Conservation (phyloP, 2,888 invertebrate species). For the Hydrotaea cyrtoneurina region DNA sequence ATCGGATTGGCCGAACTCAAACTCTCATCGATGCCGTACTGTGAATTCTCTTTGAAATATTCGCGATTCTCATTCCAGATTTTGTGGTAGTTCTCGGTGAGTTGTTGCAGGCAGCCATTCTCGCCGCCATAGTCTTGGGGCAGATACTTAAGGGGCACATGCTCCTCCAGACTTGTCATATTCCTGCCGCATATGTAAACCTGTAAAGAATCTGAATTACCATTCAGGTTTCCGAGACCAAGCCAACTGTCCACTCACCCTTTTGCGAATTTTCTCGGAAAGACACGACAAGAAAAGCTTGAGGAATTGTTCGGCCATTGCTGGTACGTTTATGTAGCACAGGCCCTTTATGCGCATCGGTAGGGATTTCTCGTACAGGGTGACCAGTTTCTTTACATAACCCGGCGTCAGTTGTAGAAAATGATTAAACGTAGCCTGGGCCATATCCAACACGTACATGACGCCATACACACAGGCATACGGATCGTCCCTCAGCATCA, state of each 20-base stretch:
- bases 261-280: neutral
- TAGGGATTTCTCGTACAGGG: slow-evolving; percentile 4
- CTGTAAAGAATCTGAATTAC: slow-evolving; percentile 78
- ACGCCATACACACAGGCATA: neutral
- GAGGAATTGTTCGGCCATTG: neutral
- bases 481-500: neutral
- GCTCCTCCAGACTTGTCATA: slow-evolving; percentile 79
- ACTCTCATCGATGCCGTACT: slow-evolving; percentile 74
- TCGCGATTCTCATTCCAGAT: slow-evolving; percentile 71
- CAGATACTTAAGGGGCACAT: slow-evolving; percentile 83
- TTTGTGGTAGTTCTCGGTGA: slow-evolving; percentile 69
- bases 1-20: slow-evolving; percentile 73
- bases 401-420: neutral
- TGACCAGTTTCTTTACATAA: neutral
- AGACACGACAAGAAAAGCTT: neutral
- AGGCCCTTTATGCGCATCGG: slow-evolving; percentile 71
- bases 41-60: slow-evolving; percentile 73
- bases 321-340: neutral
- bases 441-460: neutral
- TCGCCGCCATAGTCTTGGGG: slow-evolving; percentile 85
- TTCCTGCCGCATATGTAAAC: slow-evolving; percentile 83
- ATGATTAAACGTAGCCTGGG: neutral
- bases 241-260: neutral
- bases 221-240: too few species aligned
- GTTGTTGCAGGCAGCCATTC: slow-evolving; percentile 73